Percentiles rank a stretch among this genome's conserved stretches.
phyloP scores from a whole-genome alignment of 2,797 vertebrate genomes.

The Xenentodon cancila region DNA sequence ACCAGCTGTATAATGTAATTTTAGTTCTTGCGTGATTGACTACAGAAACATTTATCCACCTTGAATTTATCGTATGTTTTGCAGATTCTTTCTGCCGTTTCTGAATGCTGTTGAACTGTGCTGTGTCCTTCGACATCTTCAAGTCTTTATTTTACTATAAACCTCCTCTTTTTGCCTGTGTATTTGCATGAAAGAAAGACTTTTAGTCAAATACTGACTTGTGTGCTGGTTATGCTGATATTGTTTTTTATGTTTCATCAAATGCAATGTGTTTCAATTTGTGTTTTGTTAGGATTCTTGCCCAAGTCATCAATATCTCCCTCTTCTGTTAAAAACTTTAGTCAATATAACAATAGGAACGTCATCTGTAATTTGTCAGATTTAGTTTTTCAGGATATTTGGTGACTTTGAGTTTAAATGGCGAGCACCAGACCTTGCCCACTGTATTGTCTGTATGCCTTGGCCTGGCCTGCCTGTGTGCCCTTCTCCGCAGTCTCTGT shows the following conservation, averaged over 20 bases:
- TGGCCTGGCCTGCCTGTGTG: constrained; percentile 70
- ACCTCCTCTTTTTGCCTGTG: constrained; percentile 32
- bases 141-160: constrained; percentile 20
- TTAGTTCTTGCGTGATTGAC: constrained; percentile 67
- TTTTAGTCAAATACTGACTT: constrained; percentile 36
- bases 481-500: constrained; percentile 77
- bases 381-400: constrained; percentile 49
- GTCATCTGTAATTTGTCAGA: no score
- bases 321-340: constrained; percentile 1
- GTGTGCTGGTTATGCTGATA: constrained; percentile 4
- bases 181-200: constrained; percentile 33
- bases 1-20: constrained; percentile 15
- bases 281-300: constrained; percentile 49
- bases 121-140: constrained; percentile 16
- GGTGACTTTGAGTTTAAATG: constrained; percentile 73
- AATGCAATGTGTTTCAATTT: constrained; percentile 42
- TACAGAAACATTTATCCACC: constrained; percentile 19
- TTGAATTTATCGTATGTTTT: constrained; percentile 14
- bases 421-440: constrained; percentile 20
- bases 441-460: constrained; percentile 47
- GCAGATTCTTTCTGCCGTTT: neutral
- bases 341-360: neutral
- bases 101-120: constrained; percentile 6
- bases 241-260: constrained; percentile 22
- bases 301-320: constrained; percentile 71